A percentile compares a stretch with the other conserved stretches of the same genome.
Evolutionary conservation across 2,797 vertebrate species (phyloP).

Genomic region (Gephyroberyx darwinii): DNA sequence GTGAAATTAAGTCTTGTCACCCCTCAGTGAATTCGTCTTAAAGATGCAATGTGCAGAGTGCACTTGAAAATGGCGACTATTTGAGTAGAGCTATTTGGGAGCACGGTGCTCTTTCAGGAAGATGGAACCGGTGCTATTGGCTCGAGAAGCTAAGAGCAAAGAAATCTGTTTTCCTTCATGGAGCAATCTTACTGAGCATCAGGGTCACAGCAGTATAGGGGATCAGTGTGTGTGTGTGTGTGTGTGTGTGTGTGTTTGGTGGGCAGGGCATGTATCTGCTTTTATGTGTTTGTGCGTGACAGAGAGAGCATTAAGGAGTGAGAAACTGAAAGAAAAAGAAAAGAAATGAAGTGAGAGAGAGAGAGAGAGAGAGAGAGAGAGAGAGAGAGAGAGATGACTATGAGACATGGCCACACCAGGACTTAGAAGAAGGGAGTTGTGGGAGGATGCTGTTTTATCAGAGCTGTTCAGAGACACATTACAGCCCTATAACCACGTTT

Average conservation of each 20-base stretch:
- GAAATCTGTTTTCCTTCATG: constrained; percentile 31
- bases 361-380: neutral
- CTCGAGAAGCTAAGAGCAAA: constrained; percentile 26
- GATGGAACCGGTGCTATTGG: constrained; percentile 44
- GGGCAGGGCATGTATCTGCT: neutral
- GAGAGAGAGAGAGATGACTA: neutral
- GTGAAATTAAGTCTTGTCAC: constrained; percentile 18
- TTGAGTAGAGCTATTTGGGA: constrained; percentile 22
- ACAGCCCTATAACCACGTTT: constrained; percentile 66
- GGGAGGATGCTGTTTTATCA: constrained; percentile 61
- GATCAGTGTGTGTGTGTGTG: constrained; percentile 7
- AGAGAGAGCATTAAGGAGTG: neutral
- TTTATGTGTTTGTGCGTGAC: neutral
- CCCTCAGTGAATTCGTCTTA: neutral
- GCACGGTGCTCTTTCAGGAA: constrained; percentile 32
- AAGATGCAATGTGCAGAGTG: constrained; percentile 9
- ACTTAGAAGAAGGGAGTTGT: constrained; percentile 33
- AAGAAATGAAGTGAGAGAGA: neutral
- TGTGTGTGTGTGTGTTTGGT: neutral
- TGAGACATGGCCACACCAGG: neutral
- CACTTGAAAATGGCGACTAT: constrained; percentile 25
- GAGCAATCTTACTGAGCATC: constrained; percentile 47
- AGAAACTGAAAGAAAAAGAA: too few relatives aligned
- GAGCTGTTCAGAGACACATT: constrained; percentile 71
- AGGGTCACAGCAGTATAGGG: constrained; percentile 42